Evolutionary conservation across 2,888 invertebrate species (phyloP).

Genomic region (Coecobrya sp.): DNA sequence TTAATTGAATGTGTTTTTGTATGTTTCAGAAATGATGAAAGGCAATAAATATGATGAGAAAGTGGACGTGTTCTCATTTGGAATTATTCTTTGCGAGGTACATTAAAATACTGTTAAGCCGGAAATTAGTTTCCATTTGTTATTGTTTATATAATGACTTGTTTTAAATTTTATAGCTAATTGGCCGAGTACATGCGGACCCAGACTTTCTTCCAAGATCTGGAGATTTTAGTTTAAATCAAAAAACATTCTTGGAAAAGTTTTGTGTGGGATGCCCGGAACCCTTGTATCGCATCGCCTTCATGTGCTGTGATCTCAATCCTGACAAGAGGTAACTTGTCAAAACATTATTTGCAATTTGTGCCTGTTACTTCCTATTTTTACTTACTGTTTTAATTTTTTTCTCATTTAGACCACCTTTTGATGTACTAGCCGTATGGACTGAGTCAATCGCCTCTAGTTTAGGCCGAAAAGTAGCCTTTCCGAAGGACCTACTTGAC

Average conservation of each 20-base stretch:
- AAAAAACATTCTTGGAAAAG: slow-evolving; percentile 94
- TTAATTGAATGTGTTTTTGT: too few species aligned
- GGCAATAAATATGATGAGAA: slow-evolving; percentile 98
- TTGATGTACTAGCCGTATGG: slow-evolving; percentile 97
- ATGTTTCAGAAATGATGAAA: slow-evolving; percentile 95
- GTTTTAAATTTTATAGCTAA: slow-evolving; percentile 91
- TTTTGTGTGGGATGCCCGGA: slow-evolving; percentile 95
- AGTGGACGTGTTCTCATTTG: slow-evolving; percentile 98
- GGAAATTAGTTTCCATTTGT: neutral
- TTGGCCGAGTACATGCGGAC: slow-evolving; percentile 97
- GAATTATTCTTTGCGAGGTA: slow-evolving; percentile 97
- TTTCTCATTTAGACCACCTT: slow-evolving; percentile 92
- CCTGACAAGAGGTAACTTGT: slow-evolving; percentile 93
- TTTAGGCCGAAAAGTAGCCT: slow-evolving; percentile 90
- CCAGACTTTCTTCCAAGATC: slow-evolving; percentile 97
- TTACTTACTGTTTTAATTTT: too few species aligned
- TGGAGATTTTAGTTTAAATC: slow-evolving; percentile 97
- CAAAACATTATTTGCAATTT: neutral
- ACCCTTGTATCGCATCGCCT: slow-evolving; percentile 95
- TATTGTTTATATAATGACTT: too few species aligned
- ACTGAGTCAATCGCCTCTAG: slow-evolving; percentile 93
- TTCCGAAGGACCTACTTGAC: slow-evolving; percentile 91
- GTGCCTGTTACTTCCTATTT: too few species aligned
- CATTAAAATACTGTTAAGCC: neutral
- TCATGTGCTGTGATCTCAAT: slow-evolving; percentile 96